Conservation (phyloP, 2,113 vertebrate species). For the Acrocephalus arundinaceus region DNA sequence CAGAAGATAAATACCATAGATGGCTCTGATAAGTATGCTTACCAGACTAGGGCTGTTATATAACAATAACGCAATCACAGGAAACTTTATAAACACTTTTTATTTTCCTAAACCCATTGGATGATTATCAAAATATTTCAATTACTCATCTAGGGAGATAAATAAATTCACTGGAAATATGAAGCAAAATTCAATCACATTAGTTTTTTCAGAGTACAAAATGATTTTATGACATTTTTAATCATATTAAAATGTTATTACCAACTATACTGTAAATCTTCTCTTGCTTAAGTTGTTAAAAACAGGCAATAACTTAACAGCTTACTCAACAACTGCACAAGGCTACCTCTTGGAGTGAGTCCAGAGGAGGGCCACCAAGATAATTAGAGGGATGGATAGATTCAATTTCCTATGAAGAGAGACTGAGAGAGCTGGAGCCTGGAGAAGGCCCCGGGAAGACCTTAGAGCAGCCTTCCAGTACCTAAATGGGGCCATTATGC, state of each 20-base stretch:
- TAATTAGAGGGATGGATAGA: neutral
- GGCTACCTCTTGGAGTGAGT: neutral
- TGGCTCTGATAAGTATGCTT: neutral
- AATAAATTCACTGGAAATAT: neutral
- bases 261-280: neutral
- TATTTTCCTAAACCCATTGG: neutral
- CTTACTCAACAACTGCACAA: neutral
- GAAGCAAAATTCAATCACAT: neutral
- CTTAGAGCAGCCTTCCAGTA: neutral
- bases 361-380: neutral
- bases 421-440: neutral
- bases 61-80: neutral
- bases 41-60: neutral
- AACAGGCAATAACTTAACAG: neutral
- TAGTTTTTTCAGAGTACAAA: neutral
- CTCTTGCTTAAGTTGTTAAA: neutral
- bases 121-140: neutral
- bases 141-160: neutral
- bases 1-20: neutral
- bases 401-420: neutral
- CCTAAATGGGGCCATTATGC: rapidly evolving
- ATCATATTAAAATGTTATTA: neutral
- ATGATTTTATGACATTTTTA: neutral
- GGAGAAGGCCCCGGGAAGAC: neutral
- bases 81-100: neutral